These are phyloP conservation scores for Sphyrna mokarran DNA, from an alignment of 2,113 vertebrate genomes.

Conservation along the genomic window DNA sequence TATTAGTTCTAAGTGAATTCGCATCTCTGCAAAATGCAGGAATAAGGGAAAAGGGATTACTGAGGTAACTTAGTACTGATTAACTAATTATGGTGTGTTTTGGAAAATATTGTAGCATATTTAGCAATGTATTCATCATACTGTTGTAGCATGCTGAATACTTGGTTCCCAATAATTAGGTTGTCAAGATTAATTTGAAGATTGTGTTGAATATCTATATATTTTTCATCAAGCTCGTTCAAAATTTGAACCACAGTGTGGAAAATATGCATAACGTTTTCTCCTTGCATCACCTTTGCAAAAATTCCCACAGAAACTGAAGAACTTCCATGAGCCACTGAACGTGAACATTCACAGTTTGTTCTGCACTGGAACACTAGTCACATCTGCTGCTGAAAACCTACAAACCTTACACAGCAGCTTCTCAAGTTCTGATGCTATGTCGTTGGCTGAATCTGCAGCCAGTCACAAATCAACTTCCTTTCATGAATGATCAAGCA, in stretches of 20 bases:
- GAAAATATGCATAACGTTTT: not conserved
- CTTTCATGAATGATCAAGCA: not conserved
- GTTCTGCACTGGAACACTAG: not conserved
- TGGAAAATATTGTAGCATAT: not conserved
- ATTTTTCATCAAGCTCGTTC: not conserved
- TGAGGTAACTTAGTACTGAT: not conserved
- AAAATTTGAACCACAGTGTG: not conserved
- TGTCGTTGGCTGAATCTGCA: not conserved
- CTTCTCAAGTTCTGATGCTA: not conserved
- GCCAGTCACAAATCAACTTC: not conserved
- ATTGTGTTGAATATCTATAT: constrained; percentile 4
- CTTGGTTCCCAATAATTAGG: not conserved
- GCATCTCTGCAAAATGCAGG: not conserved
- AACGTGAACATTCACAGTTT: not conserved
- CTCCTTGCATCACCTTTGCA: not conserved
- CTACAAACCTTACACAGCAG: not conserved
- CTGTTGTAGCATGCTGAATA: not conserved
- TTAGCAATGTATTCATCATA: constrained; percentile 14
- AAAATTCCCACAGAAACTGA: not conserved
- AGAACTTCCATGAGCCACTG: not conserved
- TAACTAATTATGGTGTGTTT: not conserved
- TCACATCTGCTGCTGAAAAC: not conserved
- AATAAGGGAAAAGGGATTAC: not conserved
- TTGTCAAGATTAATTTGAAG: constrained; percentile 11
- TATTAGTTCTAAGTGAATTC: not conserved